Evolutionary conservation across 2,797 vertebrate genomes (phyloP), one percentile per base, ranked within the genome.

Genomic region (Synaphobranchus kaupii): DNA sequence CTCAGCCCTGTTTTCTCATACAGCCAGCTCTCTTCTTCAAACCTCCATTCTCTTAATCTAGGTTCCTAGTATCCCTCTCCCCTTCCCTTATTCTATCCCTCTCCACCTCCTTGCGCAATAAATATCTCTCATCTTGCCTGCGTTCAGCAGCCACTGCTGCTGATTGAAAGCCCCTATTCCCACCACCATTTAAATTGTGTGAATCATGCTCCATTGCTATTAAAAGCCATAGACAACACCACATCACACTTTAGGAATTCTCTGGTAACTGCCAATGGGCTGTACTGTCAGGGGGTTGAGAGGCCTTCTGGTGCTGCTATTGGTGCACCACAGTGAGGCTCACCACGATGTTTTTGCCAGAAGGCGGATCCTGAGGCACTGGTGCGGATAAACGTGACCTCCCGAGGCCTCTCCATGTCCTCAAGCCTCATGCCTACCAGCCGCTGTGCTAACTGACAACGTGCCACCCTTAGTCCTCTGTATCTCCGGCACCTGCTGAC

Each of bases 311-410:
- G 12, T 20, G 17, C 34, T 22, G 76, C 5, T 76, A 76, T 39
- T 76, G 71, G 71, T 76, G 63, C n/a, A 68, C 71, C 71, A 76
- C 12, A 76, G 71, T 34, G 31, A 76, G 71, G 71, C 71, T 34
- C 71, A 76, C 71, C 34, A 39, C 71, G 6, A 15, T 47, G 76
- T 22, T 47, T 47, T 10, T 34, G 71, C 34, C 34, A 25, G 25
- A 34, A 6, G 71, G 71, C 31, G 8, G 28, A 39, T 76, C 71
- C 34, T 44, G 34, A 78, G 34, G 44, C 12, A 0, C 12, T 20
- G 17, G 34, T 2, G 34, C 44, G 25, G 44, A 9, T 48, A 39
- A 80, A 48, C 20, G 20, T 80, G 39, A 80, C 76, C 76, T 47
- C 1, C 39, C 17, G 13, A 47, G 13, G 20, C 76, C 20, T 44